Percentiles rank a stretch among this genome's conserved stretches.
phyloP scores from a whole-genome alignment of 2,888 invertebrate species.

The Sarcophaga carnaria region DNA sequence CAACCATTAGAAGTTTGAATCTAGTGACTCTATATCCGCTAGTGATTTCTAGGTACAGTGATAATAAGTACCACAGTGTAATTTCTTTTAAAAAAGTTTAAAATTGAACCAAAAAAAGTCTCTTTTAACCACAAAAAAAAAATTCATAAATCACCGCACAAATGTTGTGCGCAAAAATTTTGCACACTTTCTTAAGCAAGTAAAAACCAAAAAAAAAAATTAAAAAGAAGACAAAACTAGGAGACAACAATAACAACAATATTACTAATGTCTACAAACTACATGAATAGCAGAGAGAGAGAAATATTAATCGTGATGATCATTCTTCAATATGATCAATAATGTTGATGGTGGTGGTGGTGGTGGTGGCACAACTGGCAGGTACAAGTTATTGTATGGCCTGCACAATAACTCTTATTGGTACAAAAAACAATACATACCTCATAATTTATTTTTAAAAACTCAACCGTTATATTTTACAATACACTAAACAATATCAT shows the following conservation, averaged over 20 bases:
- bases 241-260: too few relatives aligned
- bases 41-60: too few relatives aligned
- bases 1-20: too few relatives aligned
- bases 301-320: conserved; percentile 61
- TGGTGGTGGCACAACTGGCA: conserved; percentile 25
- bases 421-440: not conserved
- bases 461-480: not conserved
- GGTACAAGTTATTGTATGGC: conserved; percentile 12
- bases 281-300: conserved; percentile 10
- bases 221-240: too few relatives aligned
- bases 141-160: conserved; percentile 58
- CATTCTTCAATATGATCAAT: conserved; percentile 44
- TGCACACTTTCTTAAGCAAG: conserved; percentile 62
- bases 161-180: conserved; percentile 63
- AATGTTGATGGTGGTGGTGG: conserved; percentile 11
- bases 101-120: conserved; percentile 6
- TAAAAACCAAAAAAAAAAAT: conserved; percentile 15
- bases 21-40: too few relatives aligned
- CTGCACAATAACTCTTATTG: not conserved
- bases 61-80: conserved; percentile 13
- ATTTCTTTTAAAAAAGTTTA: not conserved
- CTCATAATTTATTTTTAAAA: not conserved
- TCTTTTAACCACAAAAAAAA: conserved; percentile 29
- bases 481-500: conserved; percentile 1
- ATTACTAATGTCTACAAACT: not conserved